phyloP scores from a whole-genome alignment of 1,140 invertebrate genomes.

The Lepidurus apus region DNA sequence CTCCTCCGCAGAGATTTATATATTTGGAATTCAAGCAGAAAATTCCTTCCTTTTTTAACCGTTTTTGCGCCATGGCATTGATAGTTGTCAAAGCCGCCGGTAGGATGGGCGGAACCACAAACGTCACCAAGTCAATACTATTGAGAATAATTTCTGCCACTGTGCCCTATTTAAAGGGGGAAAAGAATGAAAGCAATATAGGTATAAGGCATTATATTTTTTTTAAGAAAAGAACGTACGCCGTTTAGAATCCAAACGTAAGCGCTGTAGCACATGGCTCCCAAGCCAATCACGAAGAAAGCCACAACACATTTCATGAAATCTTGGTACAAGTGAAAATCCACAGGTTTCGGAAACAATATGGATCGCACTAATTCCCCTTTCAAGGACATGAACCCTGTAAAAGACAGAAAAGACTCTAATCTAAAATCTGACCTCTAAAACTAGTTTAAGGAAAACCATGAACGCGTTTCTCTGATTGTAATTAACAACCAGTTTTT shows the following conservation, averaged over 20 bases:
- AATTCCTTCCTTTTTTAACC: slow-evolving; percentile 48
- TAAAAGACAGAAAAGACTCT: slow-evolving; percentile 5
- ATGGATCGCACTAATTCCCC: slow-evolving; percentile 51
- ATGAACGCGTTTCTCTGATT: too few relatives aligned
- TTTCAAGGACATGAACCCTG: slow-evolving; percentile 51
- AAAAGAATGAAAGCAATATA: neutral
- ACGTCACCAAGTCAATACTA: slow-evolving; percentile 45
- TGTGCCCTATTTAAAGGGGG: slow-evolving; percentile 38
- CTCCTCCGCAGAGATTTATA: slow-evolving; percentile 50
- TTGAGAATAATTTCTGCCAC: slow-evolving; percentile 41
- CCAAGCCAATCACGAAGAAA: slow-evolving; percentile 41
- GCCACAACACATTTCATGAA: slow-evolving; percentile 48
- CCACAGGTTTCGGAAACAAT: slow-evolving; percentile 51
- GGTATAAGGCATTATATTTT: slow-evolving; percentile 4
- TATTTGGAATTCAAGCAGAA: slow-evolving; percentile 52
- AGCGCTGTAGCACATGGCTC: slow-evolving; percentile 42
- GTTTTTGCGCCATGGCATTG: slow-evolving; percentile 50
- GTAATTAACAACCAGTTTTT: too few relatives aligned
- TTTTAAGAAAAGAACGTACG: slow-evolving; percentile 37
- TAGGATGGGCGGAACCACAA: slow-evolving; percentile 46
- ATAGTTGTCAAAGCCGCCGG: slow-evolving; percentile 53
- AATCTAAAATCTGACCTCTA: neutral
- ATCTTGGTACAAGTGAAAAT: slow-evolving; percentile 50
- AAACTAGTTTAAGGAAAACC: too few relatives aligned
- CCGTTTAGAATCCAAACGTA: slow-evolving; percentile 40